Conservation (phyloP, 1,140 invertebrate species). For the Coptotermes formosanus region DNA sequence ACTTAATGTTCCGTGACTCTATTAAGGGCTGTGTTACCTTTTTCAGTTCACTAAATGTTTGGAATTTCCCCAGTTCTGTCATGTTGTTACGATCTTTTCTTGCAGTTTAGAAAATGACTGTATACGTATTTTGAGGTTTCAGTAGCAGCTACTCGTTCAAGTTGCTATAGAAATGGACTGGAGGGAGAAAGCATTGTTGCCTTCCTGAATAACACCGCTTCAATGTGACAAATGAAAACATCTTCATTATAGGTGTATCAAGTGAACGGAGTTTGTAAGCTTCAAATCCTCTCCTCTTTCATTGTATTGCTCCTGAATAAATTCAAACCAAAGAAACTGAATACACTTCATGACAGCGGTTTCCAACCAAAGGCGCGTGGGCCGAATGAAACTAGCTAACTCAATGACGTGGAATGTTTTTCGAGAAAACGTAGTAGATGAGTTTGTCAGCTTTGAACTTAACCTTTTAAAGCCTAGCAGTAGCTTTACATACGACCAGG, state of each 20-base stretch:
- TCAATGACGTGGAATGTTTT: too few relatives aligned
- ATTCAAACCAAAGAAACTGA: not conserved
- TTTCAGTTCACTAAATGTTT: slow-evolving; percentile 5
- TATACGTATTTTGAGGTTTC: slow-evolving; percentile 12
- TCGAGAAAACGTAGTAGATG: too few relatives aligned
- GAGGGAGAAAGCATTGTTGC: not conserved
- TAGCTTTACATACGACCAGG: too few relatives aligned
- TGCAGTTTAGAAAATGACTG: not conserved
- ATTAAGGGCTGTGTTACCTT: slow-evolving; percentile 11
- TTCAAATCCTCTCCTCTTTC: not conserved
- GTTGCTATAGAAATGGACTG: not conserved
- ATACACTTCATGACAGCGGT: not conserved
- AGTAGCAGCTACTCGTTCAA: not conserved
- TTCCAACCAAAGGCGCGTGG: too few relatives aligned
- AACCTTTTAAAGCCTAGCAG: too few relatives aligned
- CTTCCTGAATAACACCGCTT: not conserved
- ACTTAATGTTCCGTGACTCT: slow-evolving; percentile 9
- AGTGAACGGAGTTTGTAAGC: not conserved
- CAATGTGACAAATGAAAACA: not conserved
- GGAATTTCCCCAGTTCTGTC: not conserved
- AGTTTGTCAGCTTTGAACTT: too few relatives aligned
- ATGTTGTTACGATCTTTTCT: not conserved
- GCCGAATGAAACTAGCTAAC: too few relatives aligned
- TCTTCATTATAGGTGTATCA: slow-evolving; percentile 13
- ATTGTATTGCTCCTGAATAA: not conserved